Percentiles rank a stretch among this genome's conserved stretches.
These are phyloP conservation scores for Butastur rufipennis DNA, from an alignment of 2,113 vertebrate genomes.

Conservation along the genomic window DNA sequence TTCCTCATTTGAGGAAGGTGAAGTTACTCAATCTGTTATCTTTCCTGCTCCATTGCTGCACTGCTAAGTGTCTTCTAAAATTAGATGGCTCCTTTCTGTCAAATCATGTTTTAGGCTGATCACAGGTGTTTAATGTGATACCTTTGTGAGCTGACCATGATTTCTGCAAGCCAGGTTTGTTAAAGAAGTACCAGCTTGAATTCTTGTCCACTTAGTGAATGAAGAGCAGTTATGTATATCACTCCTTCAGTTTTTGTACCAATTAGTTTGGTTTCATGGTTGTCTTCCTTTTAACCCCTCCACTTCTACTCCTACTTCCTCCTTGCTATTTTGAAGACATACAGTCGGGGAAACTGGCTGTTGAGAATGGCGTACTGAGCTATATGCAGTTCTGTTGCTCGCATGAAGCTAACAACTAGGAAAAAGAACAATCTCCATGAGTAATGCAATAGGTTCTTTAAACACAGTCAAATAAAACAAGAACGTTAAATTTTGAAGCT, in stretches of 20 bases:
- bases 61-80: background rate
- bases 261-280: background rate
- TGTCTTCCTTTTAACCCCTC: too few relatives aligned
- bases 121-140: background rate
- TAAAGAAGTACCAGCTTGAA: background rate
- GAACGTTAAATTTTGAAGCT: background rate
- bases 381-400: too few relatives aligned
- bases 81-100: background rate
- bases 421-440: background rate
- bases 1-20: background rate
- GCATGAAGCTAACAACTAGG: too few relatives aligned
- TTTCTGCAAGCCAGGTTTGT: background rate
- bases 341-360: too few relatives aligned
- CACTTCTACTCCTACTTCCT: too few relatives aligned
- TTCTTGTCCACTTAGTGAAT: background rate
- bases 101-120: background rate
- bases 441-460: background rate
- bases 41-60: background rate
- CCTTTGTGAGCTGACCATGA: background rate
- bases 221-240: background rate
- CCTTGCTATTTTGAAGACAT: too few relatives aligned
- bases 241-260: background rate
- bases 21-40: background rate
- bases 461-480: background rate
- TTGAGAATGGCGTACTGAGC: too few relatives aligned